These are phyloP conservation scores for Aurelia coerulea DNA, from an alignment of 30 jellyfish, hydroid and myxozoan genomes.

Conservation along the genomic window DNA sequence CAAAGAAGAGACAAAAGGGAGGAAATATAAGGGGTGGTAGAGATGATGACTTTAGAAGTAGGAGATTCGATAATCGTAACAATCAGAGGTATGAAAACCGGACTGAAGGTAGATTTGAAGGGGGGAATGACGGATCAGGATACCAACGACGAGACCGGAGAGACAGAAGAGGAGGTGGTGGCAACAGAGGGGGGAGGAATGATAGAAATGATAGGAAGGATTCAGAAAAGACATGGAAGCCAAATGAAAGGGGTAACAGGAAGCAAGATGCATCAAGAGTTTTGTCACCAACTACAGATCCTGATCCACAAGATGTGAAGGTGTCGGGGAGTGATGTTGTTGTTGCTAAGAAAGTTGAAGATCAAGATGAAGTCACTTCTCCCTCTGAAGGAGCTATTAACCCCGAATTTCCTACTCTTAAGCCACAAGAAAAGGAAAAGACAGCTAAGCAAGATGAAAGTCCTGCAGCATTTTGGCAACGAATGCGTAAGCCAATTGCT, in stretches of 20 bases:
- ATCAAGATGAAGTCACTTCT: conserved; percentile 1
- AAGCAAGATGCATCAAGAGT: conserved; percentile 22
- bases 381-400: not conserved
- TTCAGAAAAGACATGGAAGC: conserved; percentile 32
- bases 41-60: conserved; percentile 46
- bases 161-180: conserved; percentile 1
- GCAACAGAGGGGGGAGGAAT: conserved; percentile 16
- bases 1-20: conserved; percentile 67
- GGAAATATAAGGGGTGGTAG: conserved; percentile 42
- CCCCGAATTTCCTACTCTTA: conserved; percentile 11
- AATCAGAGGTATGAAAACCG: conserved; percentile 46
- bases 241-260: conserved; percentile 27
- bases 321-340: not conserved
- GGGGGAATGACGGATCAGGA: conserved; percentile 32
- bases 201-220: conserved; percentile 14
- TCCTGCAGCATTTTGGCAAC: conserved; percentile 85
- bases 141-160: conserved; percentile 49
- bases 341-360: conserved; percentile 10
- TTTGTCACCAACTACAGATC: conserved; percentile 7
- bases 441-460: conserved; percentile 78
- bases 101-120: conserved; percentile 37
- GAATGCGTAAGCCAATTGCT: conserved; percentile 68
- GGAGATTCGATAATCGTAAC: conserved; percentile 33
- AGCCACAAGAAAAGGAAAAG: conserved; percentile 48
- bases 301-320: conserved; percentile 5